Conservation (phyloP, 1,140 invertebrate species). For the Mamestra configurata region DNA sequence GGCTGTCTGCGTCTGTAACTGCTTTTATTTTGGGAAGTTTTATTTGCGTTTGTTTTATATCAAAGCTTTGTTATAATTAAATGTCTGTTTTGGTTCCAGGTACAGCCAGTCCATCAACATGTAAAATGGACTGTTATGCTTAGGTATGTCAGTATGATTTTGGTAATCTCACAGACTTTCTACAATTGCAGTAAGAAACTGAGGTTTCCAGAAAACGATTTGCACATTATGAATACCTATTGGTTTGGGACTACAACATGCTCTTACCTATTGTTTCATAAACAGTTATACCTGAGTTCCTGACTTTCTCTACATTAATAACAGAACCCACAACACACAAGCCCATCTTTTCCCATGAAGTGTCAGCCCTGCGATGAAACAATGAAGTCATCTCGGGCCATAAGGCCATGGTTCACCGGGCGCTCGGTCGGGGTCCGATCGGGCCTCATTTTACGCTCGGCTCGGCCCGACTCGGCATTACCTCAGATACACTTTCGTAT, state of each 20-base stretch:
- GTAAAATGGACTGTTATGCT: neutral
- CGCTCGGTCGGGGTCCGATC: constrained; percentile 23
- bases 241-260: no score
- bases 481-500: constrained; percentile 65
- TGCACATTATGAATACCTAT: no score
- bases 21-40: no score
- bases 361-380: constrained; percentile 16
- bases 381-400: constrained; percentile 42
- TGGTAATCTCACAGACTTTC: neutral
- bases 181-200: neutral
- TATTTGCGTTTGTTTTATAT: neutral
- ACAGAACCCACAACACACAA: neutral
- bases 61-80: neutral
- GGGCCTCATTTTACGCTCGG: constrained; percentile 46
- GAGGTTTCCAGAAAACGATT: no score
- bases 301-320: neutral
- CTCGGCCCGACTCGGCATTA: constrained; percentile 33
- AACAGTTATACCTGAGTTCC: neutral
- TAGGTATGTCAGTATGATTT: constrained; percentile 17
- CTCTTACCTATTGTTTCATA: neutral
- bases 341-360: constrained; percentile 9
- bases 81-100: neutral
- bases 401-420: constrained; percentile 36
- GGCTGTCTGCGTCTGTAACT: no score
- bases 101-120: neutral